phyloP scores from a whole-genome alignment of 2,888 invertebrate species.

The Lycocerus yunnanus region DNA sequence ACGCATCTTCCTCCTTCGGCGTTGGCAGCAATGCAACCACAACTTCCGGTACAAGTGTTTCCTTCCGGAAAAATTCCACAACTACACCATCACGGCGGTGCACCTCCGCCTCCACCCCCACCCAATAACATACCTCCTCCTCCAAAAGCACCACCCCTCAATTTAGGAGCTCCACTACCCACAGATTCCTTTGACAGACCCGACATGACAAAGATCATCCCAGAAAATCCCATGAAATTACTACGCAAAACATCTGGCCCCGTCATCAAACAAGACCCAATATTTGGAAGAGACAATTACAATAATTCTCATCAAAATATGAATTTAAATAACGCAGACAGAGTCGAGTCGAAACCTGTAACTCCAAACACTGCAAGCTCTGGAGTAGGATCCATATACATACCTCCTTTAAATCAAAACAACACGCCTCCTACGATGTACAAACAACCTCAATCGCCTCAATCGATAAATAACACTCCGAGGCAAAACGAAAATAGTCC shows the following conservation, averaged over 20 bases:
- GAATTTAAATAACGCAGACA: slow-evolving; percentile 28
- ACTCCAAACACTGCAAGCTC: slow-evolving; percentile 42
- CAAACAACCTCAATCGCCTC: slow-evolving; percentile 5
- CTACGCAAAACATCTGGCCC: slow-evolving; percentile 68
- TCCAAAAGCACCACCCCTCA: slow-evolving; percentile 60
- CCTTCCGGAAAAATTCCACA: slow-evolving; percentile 52
- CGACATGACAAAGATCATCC: slow-evolving; percentile 70
- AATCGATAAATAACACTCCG: not conserved
- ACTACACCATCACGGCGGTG: slow-evolving; percentile 33
- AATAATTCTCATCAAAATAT: slow-evolving; percentile 10
- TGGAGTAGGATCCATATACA: slow-evolving; percentile 61
- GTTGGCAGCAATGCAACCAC: slow-evolving; percentile 65
- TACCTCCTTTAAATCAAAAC: slow-evolving; percentile 54
- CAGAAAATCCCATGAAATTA: slow-evolving; percentile 72
- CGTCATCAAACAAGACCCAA: slow-evolving; percentile 26
- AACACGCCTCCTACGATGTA: slow-evolving; percentile 3
- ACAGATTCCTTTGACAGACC: slow-evolving; percentile 63
- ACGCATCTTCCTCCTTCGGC: slow-evolving; percentile 67
- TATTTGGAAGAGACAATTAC: slow-evolving; percentile 53
- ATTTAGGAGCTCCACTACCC: slow-evolving; percentile 61
- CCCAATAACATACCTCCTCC: slow-evolving; percentile 56
- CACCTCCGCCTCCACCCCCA: slow-evolving; percentile 54
- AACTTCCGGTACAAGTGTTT: slow-evolving; percentile 68
- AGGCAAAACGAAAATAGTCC: not conserved
- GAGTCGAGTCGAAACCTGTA: slow-evolving; percentile 22